These are phyloP conservation scores for Tryphoninae sp. DNA, from an alignment of 2,888 invertebrate species.

Conservation along the genomic window DNA sequence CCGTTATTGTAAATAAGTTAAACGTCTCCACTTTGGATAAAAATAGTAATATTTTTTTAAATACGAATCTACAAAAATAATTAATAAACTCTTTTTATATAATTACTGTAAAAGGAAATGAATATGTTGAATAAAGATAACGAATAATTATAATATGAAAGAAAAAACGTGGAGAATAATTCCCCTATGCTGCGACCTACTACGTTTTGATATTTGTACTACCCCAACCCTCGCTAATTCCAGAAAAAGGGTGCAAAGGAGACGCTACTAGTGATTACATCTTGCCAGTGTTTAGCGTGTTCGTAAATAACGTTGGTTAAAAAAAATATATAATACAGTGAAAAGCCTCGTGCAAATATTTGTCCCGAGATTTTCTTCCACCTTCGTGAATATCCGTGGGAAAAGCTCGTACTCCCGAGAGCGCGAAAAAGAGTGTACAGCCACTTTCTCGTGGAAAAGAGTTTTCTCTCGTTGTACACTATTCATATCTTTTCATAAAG, in stretches of 20 bases:
- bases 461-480: constrained; percentile 12
- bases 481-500: constrained; percentile 19
- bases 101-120: too few relatives aligned
- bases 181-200: background rate
- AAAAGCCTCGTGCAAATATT: constrained; percentile 43
- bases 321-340: background rate
- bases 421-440: constrained; percentile 27
- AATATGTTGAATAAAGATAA: background rate
- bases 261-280: constrained; percentile 3
- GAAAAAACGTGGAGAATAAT: background rate
- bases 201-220: too few relatives aligned
- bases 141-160: background rate
- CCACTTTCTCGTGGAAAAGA: constrained; percentile 26
- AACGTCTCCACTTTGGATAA: too few relatives aligned
- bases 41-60: too few relatives aligned
- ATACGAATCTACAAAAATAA: too few relatives aligned
- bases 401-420: constrained; percentile 10
- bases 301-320: too few relatives aligned
- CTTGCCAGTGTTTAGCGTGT: background rate
- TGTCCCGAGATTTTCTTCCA: constrained; percentile 34
- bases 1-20: too few relatives aligned
- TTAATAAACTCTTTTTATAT: too few relatives aligned
- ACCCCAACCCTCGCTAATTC: too few relatives aligned
- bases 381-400: background rate
- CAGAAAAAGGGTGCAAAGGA: background rate